Evolutionary conservation across 2,797 vertebrate species (phyloP).

Genomic region (Poliocrania exsul): DNA sequence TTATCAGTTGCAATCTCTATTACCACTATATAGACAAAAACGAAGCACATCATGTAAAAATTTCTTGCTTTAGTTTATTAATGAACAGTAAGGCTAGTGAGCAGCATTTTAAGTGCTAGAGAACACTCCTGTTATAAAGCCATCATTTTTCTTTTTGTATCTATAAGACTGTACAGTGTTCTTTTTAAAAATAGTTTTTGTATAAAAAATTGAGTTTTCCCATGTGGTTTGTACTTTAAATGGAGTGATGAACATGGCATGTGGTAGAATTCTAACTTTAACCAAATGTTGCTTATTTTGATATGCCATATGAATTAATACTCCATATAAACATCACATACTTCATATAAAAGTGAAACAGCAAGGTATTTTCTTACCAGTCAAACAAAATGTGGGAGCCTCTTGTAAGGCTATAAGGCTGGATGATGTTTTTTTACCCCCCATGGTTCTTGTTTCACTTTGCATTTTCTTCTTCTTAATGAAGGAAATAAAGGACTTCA

Average conservation of each 20-base stretch:
- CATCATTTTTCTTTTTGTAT: not conserved
- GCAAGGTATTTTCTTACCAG: not conserved
- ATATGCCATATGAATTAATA: not conserved
- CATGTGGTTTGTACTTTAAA: not conserved
- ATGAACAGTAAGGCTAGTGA: not conserved
- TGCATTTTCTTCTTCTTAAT: not conserved
- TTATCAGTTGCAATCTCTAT: not conserved
- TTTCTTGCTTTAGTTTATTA: not conserved
- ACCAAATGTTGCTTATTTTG: not conserved
- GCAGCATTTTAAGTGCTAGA: not conserved
- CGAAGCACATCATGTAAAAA: not conserved
- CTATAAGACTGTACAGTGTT: not conserved
- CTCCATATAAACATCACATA: not conserved
- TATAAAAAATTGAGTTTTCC: not conserved
- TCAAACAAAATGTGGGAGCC: not conserved
- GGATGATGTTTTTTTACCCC: not conserved
- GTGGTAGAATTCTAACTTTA: not conserved
- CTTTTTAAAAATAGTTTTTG: not conserved
- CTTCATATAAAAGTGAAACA: not conserved
- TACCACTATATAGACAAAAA: not conserved
- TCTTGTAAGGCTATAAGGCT: not conserved
- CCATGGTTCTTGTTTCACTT: not conserved
- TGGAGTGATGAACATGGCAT: not conserved
- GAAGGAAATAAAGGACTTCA: not conserved
- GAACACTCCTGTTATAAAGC: not conserved